A percentile compares a stretch with the other conserved stretches of the same genome.
Evolutionary conservation across 2,888 invertebrate species (phyloP).

Genomic region (Ferrisia virgata): DNA sequence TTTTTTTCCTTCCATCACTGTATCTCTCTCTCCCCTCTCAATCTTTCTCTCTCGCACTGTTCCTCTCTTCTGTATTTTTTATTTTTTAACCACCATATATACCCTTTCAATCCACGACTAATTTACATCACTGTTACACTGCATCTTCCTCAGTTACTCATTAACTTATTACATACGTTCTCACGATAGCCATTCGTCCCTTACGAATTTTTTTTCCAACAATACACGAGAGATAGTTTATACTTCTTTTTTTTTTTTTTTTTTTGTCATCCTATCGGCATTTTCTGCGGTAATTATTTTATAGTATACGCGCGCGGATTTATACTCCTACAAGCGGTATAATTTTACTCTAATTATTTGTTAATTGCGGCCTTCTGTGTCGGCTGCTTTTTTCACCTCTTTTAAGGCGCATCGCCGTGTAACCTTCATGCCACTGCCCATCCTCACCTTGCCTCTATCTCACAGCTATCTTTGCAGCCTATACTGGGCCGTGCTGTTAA

Average conservation of each 20-base stretch:
- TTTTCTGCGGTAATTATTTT: conserved; percentile 5
- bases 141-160: background rate
- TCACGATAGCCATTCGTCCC: conserved; percentile 43
- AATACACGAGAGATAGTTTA: too few relatives aligned
- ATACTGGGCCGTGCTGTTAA: too few relatives aligned
- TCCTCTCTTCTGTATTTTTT: too few relatives aligned
- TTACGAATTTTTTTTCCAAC: conserved; percentile 39
- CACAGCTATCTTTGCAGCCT: too few relatives aligned
- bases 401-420: background rate
- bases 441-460: too few relatives aligned
- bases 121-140: background rate
- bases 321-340: background rate
- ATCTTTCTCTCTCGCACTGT: background rate
- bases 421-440: background rate
- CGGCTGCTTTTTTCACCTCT: background rate
- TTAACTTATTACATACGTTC: conserved; percentile 21
- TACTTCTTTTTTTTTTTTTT: background rate
- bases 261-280: background rate
- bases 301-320: background rate
- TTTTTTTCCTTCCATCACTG: background rate
- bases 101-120: background rate
- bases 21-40: background rate
- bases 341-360: conserved; percentile 14
- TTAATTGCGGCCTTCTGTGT: conserved; percentile 17
- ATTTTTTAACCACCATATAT: background rate